These are phyloP conservation scores for Ceyx melanurus DNA, from an alignment of 2,113 vertebrate genomes.

Conservation along the genomic window DNA sequence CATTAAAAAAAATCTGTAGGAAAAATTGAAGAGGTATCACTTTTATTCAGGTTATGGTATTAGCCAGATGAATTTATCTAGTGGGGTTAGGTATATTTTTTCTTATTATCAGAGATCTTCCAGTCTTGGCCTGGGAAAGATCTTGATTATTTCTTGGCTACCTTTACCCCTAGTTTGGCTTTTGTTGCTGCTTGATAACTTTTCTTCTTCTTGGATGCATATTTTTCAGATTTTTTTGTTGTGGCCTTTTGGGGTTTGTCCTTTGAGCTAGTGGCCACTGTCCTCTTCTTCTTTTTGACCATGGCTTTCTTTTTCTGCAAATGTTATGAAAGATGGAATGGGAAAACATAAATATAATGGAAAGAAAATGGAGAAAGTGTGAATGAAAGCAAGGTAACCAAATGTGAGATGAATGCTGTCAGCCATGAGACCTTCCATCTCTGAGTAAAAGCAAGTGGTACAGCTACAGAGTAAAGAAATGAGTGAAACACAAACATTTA, in stretches of 20 bases:
- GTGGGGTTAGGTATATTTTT: conserved; percentile 76
- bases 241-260: conserved; percentile 85
- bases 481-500: neutral
- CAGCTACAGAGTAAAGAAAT: neutral
- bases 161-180: conserved; percentile 91
- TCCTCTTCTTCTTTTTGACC: conserved; percentile 92
- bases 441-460: conserved; percentile 42
- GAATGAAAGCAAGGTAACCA: conserved; percentile 65
- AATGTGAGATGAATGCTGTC: neutral
- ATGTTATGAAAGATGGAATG: conserved; percentile 79
- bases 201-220: conserved; percentile 89
- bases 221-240: conserved; percentile 89
- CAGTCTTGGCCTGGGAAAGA: conserved; percentile 80
- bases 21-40: conserved; percentile 65
- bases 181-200: conserved; percentile 85
- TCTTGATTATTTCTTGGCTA: conserved; percentile 88
- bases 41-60: conserved; percentile 71
- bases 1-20: neutral
- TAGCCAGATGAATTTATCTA: conserved; percentile 79
- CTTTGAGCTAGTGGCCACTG: conserved; percentile 87
- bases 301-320: conserved; percentile 93
- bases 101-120: conserved; percentile 93
- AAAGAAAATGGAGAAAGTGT: conserved; percentile 47
- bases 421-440: conserved; percentile 30
- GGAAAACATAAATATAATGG: conserved; percentile 79